Evolutionary conservation across 2,797 vertebrate genomes (phyloP).

Genomic region (Periophthalmus magnuspinnatus): DNA sequence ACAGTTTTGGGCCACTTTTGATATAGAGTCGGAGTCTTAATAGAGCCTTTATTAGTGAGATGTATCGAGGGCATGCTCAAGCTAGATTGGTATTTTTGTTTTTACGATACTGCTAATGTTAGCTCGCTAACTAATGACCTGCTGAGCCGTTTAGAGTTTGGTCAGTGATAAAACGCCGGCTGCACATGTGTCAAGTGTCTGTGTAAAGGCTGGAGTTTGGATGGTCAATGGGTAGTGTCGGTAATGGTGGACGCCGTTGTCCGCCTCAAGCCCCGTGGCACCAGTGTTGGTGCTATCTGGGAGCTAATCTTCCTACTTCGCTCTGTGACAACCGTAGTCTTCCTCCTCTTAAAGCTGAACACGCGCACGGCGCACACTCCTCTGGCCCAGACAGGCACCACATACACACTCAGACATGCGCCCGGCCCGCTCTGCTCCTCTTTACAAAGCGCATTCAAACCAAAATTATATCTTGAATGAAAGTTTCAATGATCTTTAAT

Average conservation of each 20-base stretch:
- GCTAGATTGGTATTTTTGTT: slow-evolving; percentile 63
- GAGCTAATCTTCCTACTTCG: slow-evolving; percentile 86
- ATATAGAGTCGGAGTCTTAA: slow-evolving; percentile 22
- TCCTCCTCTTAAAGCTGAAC: slow-evolving; percentile 86
- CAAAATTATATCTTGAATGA: not conserved
- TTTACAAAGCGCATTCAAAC: not conserved
- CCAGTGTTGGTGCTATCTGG: slow-evolving; percentile 80
- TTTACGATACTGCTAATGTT: slow-evolving; percentile 68
- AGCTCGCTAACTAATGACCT: slow-evolving; percentile 67
- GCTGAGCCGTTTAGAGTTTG: slow-evolving; percentile 58
- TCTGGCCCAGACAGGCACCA: slow-evolving; percentile 35
- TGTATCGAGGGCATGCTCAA: not conserved
- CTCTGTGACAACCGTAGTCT: slow-evolving; percentile 76
- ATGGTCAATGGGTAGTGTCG: slow-evolving; percentile 34
- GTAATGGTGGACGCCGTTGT: slow-evolving; percentile 63
- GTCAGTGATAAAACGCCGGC: slow-evolving; percentile 67
- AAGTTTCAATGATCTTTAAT: not conserved
- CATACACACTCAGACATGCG: slow-evolving; percentile 17
- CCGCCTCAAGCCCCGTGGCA: slow-evolving; percentile 74
- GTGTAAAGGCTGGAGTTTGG: slow-evolving; percentile 61
- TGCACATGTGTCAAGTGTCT: slow-evolving; percentile 74
- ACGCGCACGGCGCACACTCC: slow-evolving; percentile 42
- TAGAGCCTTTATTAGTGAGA: slow-evolving; percentile 3
- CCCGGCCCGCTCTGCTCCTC: slow-evolving; percentile 25
- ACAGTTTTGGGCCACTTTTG: slow-evolving; percentile 31